A percentile compares a stretch with the other conserved stretches of the same genome.
These are phyloP conservation scores for Catocala sponsa DNA, from an alignment of 2,888 invertebrate species.

Conservation along the genomic window DNA sequence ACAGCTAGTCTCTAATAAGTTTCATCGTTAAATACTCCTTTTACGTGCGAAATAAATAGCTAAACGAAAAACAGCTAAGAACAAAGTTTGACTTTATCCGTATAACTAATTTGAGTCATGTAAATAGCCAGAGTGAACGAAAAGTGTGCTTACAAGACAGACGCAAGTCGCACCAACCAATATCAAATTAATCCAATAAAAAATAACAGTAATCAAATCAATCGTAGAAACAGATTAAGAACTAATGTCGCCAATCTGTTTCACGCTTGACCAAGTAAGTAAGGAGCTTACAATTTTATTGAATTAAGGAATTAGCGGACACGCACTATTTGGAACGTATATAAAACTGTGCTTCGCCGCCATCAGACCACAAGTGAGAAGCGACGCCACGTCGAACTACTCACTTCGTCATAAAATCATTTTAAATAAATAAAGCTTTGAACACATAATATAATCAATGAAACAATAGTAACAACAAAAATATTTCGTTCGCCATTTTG, in stretches of 20 bases:
- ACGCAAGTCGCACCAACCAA: too few species aligned
- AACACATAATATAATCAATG: slow-evolving; percentile 59
- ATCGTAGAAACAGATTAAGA: slow-evolving; percentile 73
- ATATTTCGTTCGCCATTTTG: slow-evolving; percentile 66
- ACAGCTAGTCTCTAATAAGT: too few species aligned
- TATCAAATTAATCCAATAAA: slow-evolving; percentile 37
- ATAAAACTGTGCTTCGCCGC: slow-evolving; percentile 69
- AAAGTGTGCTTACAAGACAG: too few species aligned
- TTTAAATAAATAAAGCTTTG: slow-evolving; percentile 45
- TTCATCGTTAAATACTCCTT: too few species aligned
- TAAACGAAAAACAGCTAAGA: too few species aligned
- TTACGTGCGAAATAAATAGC: too few species aligned
- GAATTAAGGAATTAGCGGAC: slow-evolving; percentile 86
- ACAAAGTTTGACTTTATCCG: too few species aligned
- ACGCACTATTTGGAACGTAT: slow-evolving; percentile 80
- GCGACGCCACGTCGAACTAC: slow-evolving; percentile 86
- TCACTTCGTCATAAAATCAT: slow-evolving; percentile 79
- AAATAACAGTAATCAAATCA: slow-evolving; percentile 36
- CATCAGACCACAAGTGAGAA: slow-evolving; percentile 81
- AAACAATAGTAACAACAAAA: slow-evolving; percentile 50
- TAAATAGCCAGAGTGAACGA: too few species aligned
- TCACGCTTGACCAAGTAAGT: slow-evolving; percentile 82
- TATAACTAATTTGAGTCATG: too few species aligned
- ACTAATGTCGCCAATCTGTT: slow-evolving; percentile 65
- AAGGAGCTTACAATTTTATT: slow-evolving; percentile 86